Conservation (phyloP, 2,113 vertebrate genomes). For the Nothobranchius furzeri region DNA sequence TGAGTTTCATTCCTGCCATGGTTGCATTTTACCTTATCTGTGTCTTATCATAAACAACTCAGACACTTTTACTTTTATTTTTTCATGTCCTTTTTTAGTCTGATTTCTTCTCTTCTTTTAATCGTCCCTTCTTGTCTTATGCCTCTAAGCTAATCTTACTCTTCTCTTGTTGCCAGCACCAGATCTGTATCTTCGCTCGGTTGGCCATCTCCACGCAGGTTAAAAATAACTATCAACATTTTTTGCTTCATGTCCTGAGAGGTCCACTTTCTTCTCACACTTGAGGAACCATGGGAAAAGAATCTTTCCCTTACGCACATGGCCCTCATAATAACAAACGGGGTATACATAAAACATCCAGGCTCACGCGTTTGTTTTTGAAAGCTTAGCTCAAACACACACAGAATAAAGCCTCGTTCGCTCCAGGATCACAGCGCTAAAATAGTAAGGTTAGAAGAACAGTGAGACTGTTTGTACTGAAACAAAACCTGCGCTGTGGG, state of each 20-base stretch:
- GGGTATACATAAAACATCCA: slow-evolving; percentile 56
- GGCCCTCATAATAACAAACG: slow-evolving; percentile 62
- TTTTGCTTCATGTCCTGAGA: slow-evolving; percentile 70
- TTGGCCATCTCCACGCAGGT: slow-evolving; percentile 71
- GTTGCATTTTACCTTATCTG: slow-evolving; percentile 32
- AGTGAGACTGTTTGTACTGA: slow-evolving; percentile 44
- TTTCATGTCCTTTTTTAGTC: slow-evolving; percentile 31
- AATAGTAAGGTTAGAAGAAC: slow-evolving; percentile 51
- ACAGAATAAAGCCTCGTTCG: slow-evolving; percentile 31
- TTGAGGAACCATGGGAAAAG: slow-evolving; percentile 77
- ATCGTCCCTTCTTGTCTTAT: slow-evolving; percentile 27
- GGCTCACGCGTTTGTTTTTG: slow-evolving; percentile 32
- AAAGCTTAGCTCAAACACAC: slow-evolving; percentile 36
- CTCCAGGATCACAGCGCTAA: slow-evolving; percentile 28
- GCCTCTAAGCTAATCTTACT: slow-evolving; percentile 48
- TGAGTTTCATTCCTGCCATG: slow-evolving; percentile 14
- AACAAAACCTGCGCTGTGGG: slow-evolving; percentile 59
- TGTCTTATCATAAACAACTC: slow-evolving; percentile 25
- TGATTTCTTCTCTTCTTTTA: slow-evolving; percentile 33
- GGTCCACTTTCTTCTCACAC: slow-evolving; percentile 75
- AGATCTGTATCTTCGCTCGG: slow-evolving; percentile 65
- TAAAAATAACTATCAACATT: slow-evolving; percentile 72
- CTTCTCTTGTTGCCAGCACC: slow-evolving; percentile 62
- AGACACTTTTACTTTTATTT: slow-evolving; percentile 21
- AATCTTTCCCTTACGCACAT: slow-evolving; percentile 77